These are phyloP conservation scores for Stomatorhinus ivindoensis DNA, from an alignment of 2,113 vertebrate genomes.

Conservation along the genomic window DNA sequence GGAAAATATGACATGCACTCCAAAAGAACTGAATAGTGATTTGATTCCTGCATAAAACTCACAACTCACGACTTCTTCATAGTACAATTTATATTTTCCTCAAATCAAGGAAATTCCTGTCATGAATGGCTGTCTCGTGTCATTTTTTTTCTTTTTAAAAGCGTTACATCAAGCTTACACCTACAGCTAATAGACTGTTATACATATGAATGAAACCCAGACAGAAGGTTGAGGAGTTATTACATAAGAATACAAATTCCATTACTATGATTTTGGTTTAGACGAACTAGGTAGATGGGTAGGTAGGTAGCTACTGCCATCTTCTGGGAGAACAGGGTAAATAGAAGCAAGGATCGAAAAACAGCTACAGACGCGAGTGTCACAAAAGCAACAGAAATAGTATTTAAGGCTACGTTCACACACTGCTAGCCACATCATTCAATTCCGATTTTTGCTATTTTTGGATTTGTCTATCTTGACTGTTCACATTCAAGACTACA, in stretches of 20 bases:
- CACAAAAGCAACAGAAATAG: background rate
- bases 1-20: background rate
- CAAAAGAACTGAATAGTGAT: background rate
- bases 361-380: background rate
- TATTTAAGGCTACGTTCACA: no score
- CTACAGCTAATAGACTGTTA: no score
- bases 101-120: background rate
- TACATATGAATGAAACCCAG: background rate
- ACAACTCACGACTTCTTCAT: no score
- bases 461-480: no score
- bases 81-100: background rate
- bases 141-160: background rate
- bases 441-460: no score
- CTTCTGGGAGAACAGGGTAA: background rate
- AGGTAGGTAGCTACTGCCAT: background rate
- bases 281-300: no score
- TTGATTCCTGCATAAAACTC: background rate
- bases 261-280: no score
- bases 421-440: no score
- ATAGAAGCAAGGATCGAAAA: background rate
- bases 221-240: background rate
- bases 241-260: background rate
- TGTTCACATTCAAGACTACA: no score
- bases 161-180: background rate
- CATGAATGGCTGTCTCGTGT: background rate